These are phyloP conservation scores for Andrena cerasifolii DNA, from an alignment of 1,140 invertebrate genomes.

Conservation along the genomic window DNA sequence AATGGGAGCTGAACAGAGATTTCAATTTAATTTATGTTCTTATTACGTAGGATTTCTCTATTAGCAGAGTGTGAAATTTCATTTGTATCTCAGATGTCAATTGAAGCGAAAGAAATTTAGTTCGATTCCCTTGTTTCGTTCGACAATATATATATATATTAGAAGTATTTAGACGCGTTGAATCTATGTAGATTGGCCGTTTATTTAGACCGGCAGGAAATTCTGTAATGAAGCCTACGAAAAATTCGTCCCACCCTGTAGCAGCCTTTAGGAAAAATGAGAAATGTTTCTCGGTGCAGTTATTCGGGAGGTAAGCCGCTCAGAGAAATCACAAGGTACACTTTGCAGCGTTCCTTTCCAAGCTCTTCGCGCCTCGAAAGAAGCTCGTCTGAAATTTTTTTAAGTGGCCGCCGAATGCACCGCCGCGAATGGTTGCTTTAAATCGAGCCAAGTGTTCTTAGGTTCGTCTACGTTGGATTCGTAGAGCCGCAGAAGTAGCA, in stretches of 20 bases:
- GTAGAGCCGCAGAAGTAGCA: conserved; percentile 14
- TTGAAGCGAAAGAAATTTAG: too few species aligned
- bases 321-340: conserved; percentile 25
- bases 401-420: conserved; percentile 36
- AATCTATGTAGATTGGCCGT: too few species aligned
- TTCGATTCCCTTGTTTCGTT: too few species aligned
- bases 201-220: too few species aligned
- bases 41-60: too few species aligned
- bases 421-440: conserved; percentile 40
- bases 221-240: not conserved
- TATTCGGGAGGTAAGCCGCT: not conserved
- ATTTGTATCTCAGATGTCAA: too few species aligned
- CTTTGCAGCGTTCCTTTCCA: conserved; percentile 32
- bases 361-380: conserved; percentile 15
- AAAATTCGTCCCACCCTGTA: not conserved
- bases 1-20: too few species aligned
- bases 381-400: conserved; percentile 26
- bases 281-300: conserved; percentile 6
- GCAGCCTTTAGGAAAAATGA: too few species aligned
- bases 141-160: too few species aligned
- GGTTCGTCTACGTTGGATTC: conserved; percentile 49
- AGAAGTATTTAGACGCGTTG: too few species aligned
- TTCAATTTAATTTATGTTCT: too few species aligned
- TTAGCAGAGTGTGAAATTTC: too few species aligned
- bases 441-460: conserved; percentile 48